phyloP scores from a whole-genome alignment of 1,140 invertebrate species.

The Centruroides vittatus region DNA sequence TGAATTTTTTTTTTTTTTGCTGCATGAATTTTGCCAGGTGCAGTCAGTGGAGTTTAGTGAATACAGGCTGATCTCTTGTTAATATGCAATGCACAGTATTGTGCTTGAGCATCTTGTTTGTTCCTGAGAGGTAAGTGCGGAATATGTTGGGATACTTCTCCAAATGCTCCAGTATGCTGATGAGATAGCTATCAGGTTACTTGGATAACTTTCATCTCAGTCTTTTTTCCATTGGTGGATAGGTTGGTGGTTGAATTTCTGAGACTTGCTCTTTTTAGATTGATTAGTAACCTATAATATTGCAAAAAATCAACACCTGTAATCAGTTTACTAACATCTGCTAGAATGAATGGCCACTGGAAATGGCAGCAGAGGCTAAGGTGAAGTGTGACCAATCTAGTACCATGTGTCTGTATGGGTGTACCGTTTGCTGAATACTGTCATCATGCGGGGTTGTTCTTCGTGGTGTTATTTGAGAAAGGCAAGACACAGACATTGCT shows the following conservation, averaged over 20 bases:
- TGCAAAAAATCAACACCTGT: constrained; percentile 15
- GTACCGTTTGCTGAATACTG: constrained; percentile 6
- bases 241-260: constrained; percentile 1
- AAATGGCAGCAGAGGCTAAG: constrained; percentile 1
- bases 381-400: background rate
- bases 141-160: background rate
- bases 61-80: constrained; percentile 2
- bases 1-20: constrained; percentile 5
- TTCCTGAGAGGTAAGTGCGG: background rate
- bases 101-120: background rate
- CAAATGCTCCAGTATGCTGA: background rate
- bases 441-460: too few relatives aligned
- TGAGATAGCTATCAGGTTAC: too few relatives aligned
- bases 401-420: constrained; percentile 11
- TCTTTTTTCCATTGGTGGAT: background rate
- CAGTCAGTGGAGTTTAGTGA: constrained; percentile 1
- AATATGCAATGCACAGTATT: constrained; percentile 2
- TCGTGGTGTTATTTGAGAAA: too few relatives aligned
- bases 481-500: background rate
- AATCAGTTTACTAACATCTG: constrained; percentile 8
- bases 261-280: background rate
- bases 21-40: background rate
- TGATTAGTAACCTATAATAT: background rate
- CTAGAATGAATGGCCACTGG: constrained; percentile 7
- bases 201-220: background rate